These are phyloP conservation scores for Protophormia terraenovae DNA, from an alignment of 2,888 invertebrate species.

Conservation along the genomic window DNA sequence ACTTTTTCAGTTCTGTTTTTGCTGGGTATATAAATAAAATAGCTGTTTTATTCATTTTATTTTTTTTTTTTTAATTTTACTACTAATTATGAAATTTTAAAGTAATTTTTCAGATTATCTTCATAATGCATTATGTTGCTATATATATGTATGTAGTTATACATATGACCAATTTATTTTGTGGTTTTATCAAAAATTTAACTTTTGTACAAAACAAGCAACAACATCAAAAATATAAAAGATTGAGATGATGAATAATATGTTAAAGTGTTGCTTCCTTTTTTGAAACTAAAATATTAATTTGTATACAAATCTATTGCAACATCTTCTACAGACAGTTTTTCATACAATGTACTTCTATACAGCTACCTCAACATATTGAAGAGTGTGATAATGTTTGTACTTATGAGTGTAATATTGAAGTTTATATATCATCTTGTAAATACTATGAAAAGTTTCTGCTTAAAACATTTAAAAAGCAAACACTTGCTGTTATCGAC, in stretches of 20 bases:
- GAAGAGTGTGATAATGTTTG: neutral
- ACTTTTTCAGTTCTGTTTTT: too few species aligned
- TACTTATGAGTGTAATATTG: constrained; percentile 20
- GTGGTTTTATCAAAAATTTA: constrained; percentile 52
- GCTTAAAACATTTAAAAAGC: neutral
- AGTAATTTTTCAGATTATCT: too few species aligned
- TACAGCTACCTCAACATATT: neutral
- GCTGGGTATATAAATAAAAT: too few species aligned
- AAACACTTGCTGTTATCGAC: neutral
- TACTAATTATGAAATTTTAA: too few species aligned
- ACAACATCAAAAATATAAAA: neutral
- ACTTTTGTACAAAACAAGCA: neutral
- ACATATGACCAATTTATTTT: constrained; percentile 55
- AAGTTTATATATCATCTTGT: constrained; percentile 57
- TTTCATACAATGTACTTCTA: neutral
- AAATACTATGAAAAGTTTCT: constrained; percentile 49
- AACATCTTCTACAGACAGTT: neutral
- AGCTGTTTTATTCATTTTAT: too few species aligned
- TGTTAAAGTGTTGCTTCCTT: constrained; percentile 19
- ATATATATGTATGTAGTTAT: neutral
- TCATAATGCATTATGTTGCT: too few species aligned
- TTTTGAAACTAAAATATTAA: neutral
- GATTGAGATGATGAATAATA: too few species aligned
- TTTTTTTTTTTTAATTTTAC: too few species aligned
- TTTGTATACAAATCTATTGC: neutral